Percentiles rank a stretch among this genome's conserved stretches.
Evolutionary conservation across 2,888 invertebrate genomes (phyloP).

Genomic region (Polymixis lichenea): DNA sequence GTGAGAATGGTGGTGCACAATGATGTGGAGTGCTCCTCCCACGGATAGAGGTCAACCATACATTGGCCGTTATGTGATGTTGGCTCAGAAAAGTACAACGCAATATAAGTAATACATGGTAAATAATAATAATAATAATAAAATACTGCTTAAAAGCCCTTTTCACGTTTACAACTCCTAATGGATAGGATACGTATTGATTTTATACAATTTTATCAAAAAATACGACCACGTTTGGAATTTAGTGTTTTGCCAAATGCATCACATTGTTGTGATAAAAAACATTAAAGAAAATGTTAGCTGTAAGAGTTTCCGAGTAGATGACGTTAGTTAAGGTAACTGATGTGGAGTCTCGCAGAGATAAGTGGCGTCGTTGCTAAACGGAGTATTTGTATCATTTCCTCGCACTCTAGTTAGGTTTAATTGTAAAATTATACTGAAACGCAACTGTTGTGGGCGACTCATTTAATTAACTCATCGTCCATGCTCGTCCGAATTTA

Average conservation of each 20-base stretch:
- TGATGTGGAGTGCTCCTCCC: slow-evolving; percentile 4
- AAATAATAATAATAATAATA: slow-evolving; percentile 30
- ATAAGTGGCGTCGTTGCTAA: slow-evolving; percentile 37
- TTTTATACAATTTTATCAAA: slow-evolving; percentile 60
- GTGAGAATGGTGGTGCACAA: slow-evolving; percentile 2
- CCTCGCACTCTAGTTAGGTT: slow-evolving; percentile 58
- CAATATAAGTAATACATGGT: slow-evolving; percentile 35
- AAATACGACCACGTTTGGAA: slow-evolving; percentile 56
- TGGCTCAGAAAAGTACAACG: slow-evolving; percentile 46
- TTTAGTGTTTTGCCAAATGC: slow-evolving; percentile 64
- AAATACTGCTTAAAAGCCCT: slow-evolving; percentile 43
- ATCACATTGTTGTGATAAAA: slow-evolving; percentile 63
- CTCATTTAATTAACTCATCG: not conserved
- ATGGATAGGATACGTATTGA: slow-evolving; percentile 55
- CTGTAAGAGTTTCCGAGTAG: slow-evolving; percentile 53
- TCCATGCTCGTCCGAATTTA: not conserved
- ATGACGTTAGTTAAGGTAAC: slow-evolving; percentile 29
- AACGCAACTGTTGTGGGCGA: slow-evolving; percentile 51
- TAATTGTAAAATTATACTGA: slow-evolving; percentile 50
- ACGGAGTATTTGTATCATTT: slow-evolving; percentile 51
- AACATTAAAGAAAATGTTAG: slow-evolving; percentile 50
- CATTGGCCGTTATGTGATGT: slow-evolving; percentile 11
- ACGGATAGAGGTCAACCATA: not conserved
- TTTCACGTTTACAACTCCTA: slow-evolving; percentile 52
- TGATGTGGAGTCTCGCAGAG: slow-evolving; percentile 31